Percentiles rank a stretch among this genome's conserved stretches.
Conservation (phyloP, 2,888 invertebrate genomes). For the Augiades crinisus region DNA sequence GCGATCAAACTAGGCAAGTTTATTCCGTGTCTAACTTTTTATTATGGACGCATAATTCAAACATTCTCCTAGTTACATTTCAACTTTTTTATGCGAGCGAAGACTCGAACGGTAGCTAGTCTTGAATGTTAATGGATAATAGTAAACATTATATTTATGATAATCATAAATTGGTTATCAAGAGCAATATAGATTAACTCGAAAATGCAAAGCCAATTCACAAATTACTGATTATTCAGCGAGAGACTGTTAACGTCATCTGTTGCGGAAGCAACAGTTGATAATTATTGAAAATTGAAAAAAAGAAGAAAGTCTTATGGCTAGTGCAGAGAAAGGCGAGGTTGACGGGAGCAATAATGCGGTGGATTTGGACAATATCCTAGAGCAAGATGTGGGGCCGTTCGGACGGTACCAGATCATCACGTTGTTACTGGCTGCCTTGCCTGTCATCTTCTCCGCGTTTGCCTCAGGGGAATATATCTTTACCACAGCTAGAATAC, state of each 20-base stretch:
- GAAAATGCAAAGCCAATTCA: not conserved
- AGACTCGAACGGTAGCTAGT: too few species aligned
- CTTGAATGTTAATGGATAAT: too few species aligned
- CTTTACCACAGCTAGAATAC: conserved; percentile 68
- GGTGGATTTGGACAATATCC: conserved; percentile 62
- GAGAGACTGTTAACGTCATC: conserved; percentile 9
- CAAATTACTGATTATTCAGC: conserved; percentile 2
- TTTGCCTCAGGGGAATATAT: conserved; percentile 71
- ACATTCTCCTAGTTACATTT: too few species aligned
- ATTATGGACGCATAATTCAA: too few species aligned
- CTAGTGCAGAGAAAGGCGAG: conserved; percentile 43
- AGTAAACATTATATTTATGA: too few species aligned
- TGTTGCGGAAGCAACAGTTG: not conserved
- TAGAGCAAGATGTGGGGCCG: conserved; percentile 65
- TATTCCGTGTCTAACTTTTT: too few species aligned
- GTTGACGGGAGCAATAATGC: conserved; percentile 26
- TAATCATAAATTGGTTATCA: conserved; percentile 8
- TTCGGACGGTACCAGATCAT: conserved; percentile 66
- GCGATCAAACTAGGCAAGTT: too few species aligned
- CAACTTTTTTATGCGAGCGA: too few species aligned
- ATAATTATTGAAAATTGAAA: not conserved
- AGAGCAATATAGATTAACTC: conserved; percentile 4
- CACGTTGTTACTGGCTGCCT: conserved; percentile 55
- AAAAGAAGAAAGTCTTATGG: conserved; percentile 36
- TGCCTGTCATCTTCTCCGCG: conserved; percentile 69